Base-by-base conservation (phyloP, 2,888 invertebrate species). In the Pyrochroa serraticornis region DNA sequence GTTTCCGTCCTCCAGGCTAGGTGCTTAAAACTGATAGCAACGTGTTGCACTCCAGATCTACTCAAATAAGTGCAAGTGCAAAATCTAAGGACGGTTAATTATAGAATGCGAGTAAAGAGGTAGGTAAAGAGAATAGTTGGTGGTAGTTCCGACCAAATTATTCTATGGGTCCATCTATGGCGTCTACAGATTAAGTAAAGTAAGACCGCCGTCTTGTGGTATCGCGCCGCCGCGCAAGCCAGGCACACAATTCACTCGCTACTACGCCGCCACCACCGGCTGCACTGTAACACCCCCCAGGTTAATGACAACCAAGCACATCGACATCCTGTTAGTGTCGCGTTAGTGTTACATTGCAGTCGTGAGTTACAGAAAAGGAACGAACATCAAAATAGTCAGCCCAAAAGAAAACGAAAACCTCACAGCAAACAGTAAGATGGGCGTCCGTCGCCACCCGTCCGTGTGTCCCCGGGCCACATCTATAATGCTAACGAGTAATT, bases 321-420 rank as follows among this genome's bases (percentile, higher is more conserved):
- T 78, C 77, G 79, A 79, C 73, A 74, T 75, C 70, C 67, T 71
- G 79, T 79, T 79, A 79, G 78, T 78, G 77, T 75, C 77, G 77
- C 77, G 75, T 78, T 78, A 79, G 76, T 79, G 79, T 79, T 79
- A 79, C 78, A 79, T 75, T 79, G 79, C 79, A 79, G 78, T 78
- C 75, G 78, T 78, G 76, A 77, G 78, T 78, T 77, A 78, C 72
- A 74, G 68, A 70, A 73, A 70, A 75, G 71, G 72, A 77, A 77
- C 75, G 75, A 76, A 78, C 77, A 78, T 76, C 75, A 77, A 77
- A 77, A 72, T 77, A 75, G 72, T 77, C 77, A 77, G 77, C 77
- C 76, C 76, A 77, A 77, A 76, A 78, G 71, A 74, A 75, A 76
- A 72, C 73, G 73, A 75, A 79, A 79, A 79, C 75, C 79, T 77